Base-by-base conservation (phyloP, 2,113 vertebrate genomes). In the Mesoclemmys tuberculata region DNA sequence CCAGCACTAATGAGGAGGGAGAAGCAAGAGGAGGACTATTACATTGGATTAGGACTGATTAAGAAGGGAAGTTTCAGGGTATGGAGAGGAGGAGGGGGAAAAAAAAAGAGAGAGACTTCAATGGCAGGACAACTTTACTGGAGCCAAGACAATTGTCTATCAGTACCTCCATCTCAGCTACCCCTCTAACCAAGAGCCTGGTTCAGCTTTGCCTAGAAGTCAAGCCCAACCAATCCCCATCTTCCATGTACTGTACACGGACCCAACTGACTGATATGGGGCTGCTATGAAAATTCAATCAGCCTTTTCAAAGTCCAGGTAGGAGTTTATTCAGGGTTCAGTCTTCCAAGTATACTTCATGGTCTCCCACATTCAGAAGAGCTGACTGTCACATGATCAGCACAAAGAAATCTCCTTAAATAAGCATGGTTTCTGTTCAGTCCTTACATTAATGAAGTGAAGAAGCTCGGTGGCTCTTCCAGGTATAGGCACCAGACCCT, bases 331-430 rank as follows among this genome's bases (percentile, higher is more conserved):
- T 54, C 93, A 91, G 75, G 56, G 90, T 86, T 95, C 93, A 80
- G 38, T 46, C 26, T 77, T 89, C 80, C 84, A 93, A n/a, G 11
- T 75, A 80, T 84, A 88, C 93, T 82, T 91, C 85, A 93, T 75
- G 83, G 82, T 56, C 87, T 94, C 92, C 64, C 88, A 92, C 75
- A 92, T 89, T 75, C 82, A 94, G 89, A 93, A 95, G 93, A 93
- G 89, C 78, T 61, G 92, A 90, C 91, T 95, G 82, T n/a, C 68
- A 91, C 21, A 93, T 82, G 85, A 14, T 12, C 68, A 93, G 78
- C 84, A 93, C 84, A 92, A 64, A 54, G 26, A 85, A 79, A 95
- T 26, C 90, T 52, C 89, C 77, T 85, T 80, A 71, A 79, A 85
- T 51, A 94, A 80, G 83, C 51, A 94, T 7, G 88, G 84, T 44